These are phyloP conservation scores for Sminthopsis crassicaudata DNA, from an alignment of 2,113 vertebrate species.

Conservation along the genomic window DNA sequence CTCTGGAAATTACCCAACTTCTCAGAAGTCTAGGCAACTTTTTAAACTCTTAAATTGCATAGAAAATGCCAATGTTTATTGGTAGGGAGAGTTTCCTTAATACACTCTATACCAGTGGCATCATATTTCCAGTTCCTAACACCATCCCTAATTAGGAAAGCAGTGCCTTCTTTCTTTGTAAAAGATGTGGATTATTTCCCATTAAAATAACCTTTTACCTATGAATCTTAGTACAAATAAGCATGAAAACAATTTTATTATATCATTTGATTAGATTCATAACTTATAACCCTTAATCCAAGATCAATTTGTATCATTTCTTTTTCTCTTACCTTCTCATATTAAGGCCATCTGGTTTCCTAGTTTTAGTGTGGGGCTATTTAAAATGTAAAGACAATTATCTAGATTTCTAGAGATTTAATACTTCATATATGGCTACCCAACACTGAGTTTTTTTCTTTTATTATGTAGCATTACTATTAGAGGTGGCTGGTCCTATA, in stretches of 20 bases:
- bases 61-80: not conserved
- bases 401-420: not conserved
- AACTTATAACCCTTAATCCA: not conserved
- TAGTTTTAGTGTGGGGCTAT: not conserved
- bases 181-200: not conserved
- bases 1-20: not conserved
- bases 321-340: not conserved
- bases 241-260: not conserved
- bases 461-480: not conserved
- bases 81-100: not conserved
- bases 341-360: not conserved
- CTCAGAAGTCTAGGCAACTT: not conserved
- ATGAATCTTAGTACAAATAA: not conserved
- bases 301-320: not conserved
- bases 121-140: not conserved
- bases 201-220: not conserved
- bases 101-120: not conserved
- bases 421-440: not conserved
- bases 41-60: not conserved
- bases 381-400: not conserved
- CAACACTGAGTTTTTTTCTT: not conserved
- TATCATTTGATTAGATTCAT: not conserved
- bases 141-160: not conserved
- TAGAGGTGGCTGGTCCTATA: not conserved
- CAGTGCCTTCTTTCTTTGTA: conserved; percentile 5